Evolutionary conservation across 2,797 vertebrate genomes (phyloP).

Genomic region (Sebastes itinus): DNA sequence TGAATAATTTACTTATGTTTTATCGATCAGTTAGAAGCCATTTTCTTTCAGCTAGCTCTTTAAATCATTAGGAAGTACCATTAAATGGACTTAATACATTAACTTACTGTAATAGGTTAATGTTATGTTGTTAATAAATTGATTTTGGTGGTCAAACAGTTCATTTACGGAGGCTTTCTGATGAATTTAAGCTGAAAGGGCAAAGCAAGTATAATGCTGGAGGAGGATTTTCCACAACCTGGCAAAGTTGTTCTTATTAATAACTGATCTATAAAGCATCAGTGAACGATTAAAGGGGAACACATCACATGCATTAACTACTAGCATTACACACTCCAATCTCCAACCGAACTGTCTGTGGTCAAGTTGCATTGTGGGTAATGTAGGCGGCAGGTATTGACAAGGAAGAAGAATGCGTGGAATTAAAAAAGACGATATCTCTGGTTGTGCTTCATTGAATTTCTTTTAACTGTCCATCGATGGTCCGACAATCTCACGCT

Average conservation of each 20-base stretch:
- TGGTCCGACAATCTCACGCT: background rate
- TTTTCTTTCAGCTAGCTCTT: background rate
- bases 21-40: background rate
- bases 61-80: background rate
- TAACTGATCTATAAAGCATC: background rate
- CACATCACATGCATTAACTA: background rate
- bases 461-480: background rate
- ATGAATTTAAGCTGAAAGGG: background rate
- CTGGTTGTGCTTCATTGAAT: background rate
- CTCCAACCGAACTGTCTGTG: background rate
- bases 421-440: background rate
- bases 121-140: no score
- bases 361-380: background rate
- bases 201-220: background rate
- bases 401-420: background rate
- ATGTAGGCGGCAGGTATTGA: background rate
- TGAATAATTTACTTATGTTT: background rate
- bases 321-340: background rate
- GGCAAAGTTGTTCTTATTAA: background rate
- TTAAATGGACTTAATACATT: background rate
- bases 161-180: no score
- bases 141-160: no score
- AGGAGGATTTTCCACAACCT: background rate
- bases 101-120: background rate
- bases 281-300: background rate